These are phyloP conservation scores for Caenorhabditis sulstoni DNA, from an alignment of 2,888 invertebrate species.

Conservation along the genomic window DNA sequence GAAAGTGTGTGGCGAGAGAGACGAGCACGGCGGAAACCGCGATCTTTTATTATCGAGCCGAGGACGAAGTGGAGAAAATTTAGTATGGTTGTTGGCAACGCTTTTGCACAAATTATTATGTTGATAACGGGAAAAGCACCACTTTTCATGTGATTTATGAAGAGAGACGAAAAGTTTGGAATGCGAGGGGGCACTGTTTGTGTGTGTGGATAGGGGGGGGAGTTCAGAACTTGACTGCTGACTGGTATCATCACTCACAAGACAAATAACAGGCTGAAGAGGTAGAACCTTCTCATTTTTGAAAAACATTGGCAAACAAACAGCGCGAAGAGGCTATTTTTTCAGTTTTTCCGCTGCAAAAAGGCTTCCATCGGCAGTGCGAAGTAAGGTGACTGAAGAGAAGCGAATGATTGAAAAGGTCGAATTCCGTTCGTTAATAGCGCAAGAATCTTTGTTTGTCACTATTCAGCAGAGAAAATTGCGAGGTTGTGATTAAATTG, in stretches of 20 bases:
- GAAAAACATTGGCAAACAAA: slow-evolving; percentile 59
- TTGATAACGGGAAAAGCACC: slow-evolving; percentile 32
- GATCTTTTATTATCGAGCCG: slow-evolving; percentile 37
- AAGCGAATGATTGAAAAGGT: too few species aligned
- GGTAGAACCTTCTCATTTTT: slow-evolving; percentile 23
- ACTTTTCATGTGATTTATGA: slow-evolving; percentile 50
- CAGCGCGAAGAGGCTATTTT: slow-evolving; percentile 15
- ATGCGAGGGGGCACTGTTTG: neutral
- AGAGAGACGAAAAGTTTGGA: slow-evolving; percentile 31
- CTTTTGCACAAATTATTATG: slow-evolving; percentile 27
- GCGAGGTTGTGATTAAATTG: neutral
- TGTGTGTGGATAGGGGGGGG: too few species aligned
- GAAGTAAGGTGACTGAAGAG: neutral
- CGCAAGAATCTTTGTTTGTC: too few species aligned
- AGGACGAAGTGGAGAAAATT: slow-evolving; percentile 25
- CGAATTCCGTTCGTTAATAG: too few species aligned
- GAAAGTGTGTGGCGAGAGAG: slow-evolving; percentile 13
- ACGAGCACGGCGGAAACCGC: neutral
- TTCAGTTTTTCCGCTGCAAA: neutral
- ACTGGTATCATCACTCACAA: slow-evolving; percentile 58
- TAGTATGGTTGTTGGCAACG: slow-evolving; percentile 48
- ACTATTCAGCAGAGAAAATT: too few species aligned
- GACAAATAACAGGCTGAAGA: slow-evolving; percentile 52
- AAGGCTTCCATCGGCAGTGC: neutral
- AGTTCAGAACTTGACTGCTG: slow-evolving; percentile 29